Conservation (phyloP, 2,888 invertebrate species). For the Therioaphis trifolii region DNA sequence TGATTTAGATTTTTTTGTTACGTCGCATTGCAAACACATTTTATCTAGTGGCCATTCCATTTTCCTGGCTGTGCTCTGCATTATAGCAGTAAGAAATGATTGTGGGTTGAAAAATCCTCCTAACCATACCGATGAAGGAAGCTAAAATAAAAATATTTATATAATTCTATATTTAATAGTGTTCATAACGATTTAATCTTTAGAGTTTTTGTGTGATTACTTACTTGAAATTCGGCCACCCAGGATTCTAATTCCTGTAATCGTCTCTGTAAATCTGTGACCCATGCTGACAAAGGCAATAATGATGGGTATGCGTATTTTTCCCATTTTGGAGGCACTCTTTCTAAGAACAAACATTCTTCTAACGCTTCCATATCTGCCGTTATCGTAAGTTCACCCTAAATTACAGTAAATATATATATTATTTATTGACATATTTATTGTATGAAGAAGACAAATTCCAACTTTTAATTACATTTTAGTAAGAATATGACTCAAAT, state of each 20-base stretch:
- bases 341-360: slow-evolving; percentile 86
- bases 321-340: slow-evolving; percentile 88
- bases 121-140: slow-evolving; percentile 91
- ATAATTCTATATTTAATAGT: too few species aligned
- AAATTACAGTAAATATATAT: slow-evolving; percentile 63
- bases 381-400: slow-evolving; percentile 94
- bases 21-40: slow-evolving; percentile 95
- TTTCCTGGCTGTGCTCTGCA: slow-evolving; percentile 96
- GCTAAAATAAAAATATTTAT: slow-evolving; percentile 69
- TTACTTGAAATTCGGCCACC: slow-evolving; percentile 85
- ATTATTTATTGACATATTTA: neutral
- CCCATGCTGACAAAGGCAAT: slow-evolving; percentile 85
- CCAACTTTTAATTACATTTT: too few species aligned
- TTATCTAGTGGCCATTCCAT: slow-evolving; percentile 97
- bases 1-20: slow-evolving; percentile 87
- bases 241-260: slow-evolving; percentile 86
- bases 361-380: slow-evolving; percentile 90
- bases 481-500: too few species aligned
- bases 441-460: neutral
- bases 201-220: slow-evolving; percentile 64
- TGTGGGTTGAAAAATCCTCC: slow-evolving; percentile 97
- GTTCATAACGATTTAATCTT: neutral
- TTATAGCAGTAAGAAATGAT: slow-evolving; percentile 94
- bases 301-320: slow-evolving; percentile 89
- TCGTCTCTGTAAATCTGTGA: slow-evolving; percentile 83